A percentile compares a stretch with the other conserved stretches of the same genome.
phyloP scores from a whole-genome alignment of 2,888 invertebrate genomes.

The Sicus ferrugineus region DNA sequence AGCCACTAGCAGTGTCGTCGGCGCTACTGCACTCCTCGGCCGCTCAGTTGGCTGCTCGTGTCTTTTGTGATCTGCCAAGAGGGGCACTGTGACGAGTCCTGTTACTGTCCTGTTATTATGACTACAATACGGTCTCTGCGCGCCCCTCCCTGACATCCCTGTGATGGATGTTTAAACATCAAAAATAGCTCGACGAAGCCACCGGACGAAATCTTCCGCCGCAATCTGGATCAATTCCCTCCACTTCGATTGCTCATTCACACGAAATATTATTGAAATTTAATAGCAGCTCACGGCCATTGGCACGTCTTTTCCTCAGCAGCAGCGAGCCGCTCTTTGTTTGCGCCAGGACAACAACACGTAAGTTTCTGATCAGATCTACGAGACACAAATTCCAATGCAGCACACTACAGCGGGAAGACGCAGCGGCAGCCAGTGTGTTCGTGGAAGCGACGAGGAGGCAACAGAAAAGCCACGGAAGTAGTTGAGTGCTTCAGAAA shows the following conservation, averaged over 20 bases:
- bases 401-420: background rate
- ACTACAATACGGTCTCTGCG: no score
- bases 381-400: slow-evolving; percentile 59
- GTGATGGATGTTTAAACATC: no score
- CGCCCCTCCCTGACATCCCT: no score
- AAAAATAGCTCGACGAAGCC: no score
- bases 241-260: background rate
- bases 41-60: slow-evolving; percentile 14
- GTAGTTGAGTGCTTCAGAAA: no score
- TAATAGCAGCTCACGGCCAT: slow-evolving; percentile 27
- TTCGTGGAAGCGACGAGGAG: no score
- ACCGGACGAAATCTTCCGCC: no score
- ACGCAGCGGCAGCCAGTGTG: no score
- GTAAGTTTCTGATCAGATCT: slow-evolving; percentile 60
- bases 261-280: slow-evolving; percentile 32
- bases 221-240: no score
- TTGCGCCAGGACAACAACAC: slow-evolving; percentile 44
- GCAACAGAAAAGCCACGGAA: no score
- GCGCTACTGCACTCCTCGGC: background rate
- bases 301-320: slow-evolving; percentile 19
- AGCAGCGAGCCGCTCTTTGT: slow-evolving; percentile 10
- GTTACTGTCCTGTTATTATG: no score
- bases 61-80: background rate
- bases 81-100: background rate
- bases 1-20: background rate